Conservation (phyloP, 2,797 vertebrate genomes). For the Tinamus major region DNA sequence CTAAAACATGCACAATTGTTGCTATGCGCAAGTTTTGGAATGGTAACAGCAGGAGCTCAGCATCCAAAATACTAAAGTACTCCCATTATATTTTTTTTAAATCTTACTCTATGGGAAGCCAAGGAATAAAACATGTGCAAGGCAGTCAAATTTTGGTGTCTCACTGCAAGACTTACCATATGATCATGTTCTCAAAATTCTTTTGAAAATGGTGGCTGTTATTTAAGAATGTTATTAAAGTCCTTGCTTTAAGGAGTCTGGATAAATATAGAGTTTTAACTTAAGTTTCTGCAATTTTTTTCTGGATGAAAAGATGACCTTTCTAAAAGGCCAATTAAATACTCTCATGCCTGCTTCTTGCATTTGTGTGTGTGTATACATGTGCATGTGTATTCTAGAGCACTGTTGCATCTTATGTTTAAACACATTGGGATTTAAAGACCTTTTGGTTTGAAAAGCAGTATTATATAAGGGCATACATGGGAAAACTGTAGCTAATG, state of each 20-base stretch:
- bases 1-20: background rate
- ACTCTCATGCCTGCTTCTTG: constrained; percentile 18
- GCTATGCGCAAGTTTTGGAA: background rate
- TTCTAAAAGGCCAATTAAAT: constrained; percentile 56
- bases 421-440: background rate
- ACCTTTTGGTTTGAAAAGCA: background rate
- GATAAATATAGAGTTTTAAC: constrained; percentile 48
- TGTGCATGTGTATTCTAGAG: too few species aligned
- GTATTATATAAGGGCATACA: background rate
- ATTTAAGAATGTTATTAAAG: constrained; percentile 45
- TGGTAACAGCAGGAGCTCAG: background rate
- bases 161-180: background rate
- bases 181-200: constrained; percentile 3
- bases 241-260: constrained; percentile 39
- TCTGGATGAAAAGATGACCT: constrained; percentile 56
- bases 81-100: background rate
- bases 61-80: background rate
- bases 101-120: background rate
- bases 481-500: background rate
- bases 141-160: background rate
- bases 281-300: too few species aligned
- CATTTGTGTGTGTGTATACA: background rate
- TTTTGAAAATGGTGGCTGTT: constrained; percentile 40
- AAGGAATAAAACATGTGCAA: background rate
- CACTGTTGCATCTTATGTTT: background rate